phyloP scores from a whole-genome alignment of 2,113 vertebrate species.

The Colistium nudipinnis region DNA sequence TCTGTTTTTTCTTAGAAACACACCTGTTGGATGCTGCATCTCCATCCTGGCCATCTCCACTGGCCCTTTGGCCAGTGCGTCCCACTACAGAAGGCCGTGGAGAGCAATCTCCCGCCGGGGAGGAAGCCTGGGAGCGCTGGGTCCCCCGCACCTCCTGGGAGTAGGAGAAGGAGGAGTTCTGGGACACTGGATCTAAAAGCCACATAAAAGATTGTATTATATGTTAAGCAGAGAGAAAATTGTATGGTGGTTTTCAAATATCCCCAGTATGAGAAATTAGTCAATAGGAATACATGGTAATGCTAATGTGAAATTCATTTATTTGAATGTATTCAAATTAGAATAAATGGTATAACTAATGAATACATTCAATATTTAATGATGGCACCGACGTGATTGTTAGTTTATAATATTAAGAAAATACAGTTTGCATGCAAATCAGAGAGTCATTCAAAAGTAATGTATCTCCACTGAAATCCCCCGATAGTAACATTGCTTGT shows the following conservation, averaged over 20 bases:
- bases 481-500: not conserved
- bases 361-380: not conserved
- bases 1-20: constrained; percentile 11
- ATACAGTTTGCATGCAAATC: not conserved
- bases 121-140: constrained; percentile 84
- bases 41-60: constrained; percentile 96
- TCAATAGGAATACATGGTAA: not conserved
- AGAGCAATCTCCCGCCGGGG: constrained; percentile 87
- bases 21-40: constrained; percentile 92
- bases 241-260: not conserved
- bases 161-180: constrained; percentile 92
- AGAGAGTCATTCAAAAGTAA: not conserved
- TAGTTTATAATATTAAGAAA: not conserved
- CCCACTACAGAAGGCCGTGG: constrained; percentile 93
- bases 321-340: not conserved
- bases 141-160: constrained; percentile 83
- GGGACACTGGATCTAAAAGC: constrained; percentile 85
- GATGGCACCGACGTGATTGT: not conserved
- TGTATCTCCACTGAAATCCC: not conserved
- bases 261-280: not conserved
- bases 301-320: not conserved
- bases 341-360: not conserved
- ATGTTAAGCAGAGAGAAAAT: not conserved
- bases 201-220: constrained; percentile 5
- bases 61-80: constrained; percentile 87